These are phyloP conservation scores for Rhynchophorus ferrugineus DNA, from an alignment of 1,140 invertebrate genomes.

Conservation along the genomic window DNA sequence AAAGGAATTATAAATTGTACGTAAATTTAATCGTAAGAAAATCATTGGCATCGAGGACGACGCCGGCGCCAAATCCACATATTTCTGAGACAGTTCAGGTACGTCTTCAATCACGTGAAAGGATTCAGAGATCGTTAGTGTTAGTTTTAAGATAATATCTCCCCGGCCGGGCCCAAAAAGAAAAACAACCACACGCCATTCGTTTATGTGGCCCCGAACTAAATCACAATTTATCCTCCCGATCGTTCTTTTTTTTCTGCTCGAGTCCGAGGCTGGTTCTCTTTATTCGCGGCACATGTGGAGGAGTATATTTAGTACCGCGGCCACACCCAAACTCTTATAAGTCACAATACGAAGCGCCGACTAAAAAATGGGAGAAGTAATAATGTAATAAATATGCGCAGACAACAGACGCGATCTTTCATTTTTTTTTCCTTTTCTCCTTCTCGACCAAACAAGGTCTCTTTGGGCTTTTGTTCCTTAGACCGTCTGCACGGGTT, in stretches of 20 bases:
- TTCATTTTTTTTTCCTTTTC: constrained; percentile 1
- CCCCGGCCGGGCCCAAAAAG: background rate
- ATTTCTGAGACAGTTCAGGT: background rate
- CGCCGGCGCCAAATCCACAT: background rate
- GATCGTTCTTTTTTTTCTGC: background rate
- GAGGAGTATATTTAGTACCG: constrained; percentile 22
- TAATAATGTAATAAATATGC: constrained; percentile 26
- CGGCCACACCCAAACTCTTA: constrained; percentile 21
- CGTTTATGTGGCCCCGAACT: background rate
- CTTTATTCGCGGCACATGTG: constrained; percentile 5
- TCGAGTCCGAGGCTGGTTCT: background rate
- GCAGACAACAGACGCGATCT: constrained; percentile 20
- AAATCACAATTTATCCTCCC: background rate
- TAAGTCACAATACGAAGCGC: constrained; percentile 21
- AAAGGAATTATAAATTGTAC: too few species aligned
- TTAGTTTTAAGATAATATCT: background rate
- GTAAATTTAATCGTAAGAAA: too few species aligned
- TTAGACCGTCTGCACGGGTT: background rate
- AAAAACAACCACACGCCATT: background rate
- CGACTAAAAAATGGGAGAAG: constrained; percentile 24
- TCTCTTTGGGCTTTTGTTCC: constrained; percentile 11
- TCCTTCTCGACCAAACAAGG: constrained; percentile 17
- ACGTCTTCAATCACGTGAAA: background rate
- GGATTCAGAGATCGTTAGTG: background rate
- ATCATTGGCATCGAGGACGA: too few species aligned